These are phyloP conservation scores for Platerodrilus igneus DNA, from an alignment of 2,888 invertebrate species.

Conservation along the genomic window DNA sequence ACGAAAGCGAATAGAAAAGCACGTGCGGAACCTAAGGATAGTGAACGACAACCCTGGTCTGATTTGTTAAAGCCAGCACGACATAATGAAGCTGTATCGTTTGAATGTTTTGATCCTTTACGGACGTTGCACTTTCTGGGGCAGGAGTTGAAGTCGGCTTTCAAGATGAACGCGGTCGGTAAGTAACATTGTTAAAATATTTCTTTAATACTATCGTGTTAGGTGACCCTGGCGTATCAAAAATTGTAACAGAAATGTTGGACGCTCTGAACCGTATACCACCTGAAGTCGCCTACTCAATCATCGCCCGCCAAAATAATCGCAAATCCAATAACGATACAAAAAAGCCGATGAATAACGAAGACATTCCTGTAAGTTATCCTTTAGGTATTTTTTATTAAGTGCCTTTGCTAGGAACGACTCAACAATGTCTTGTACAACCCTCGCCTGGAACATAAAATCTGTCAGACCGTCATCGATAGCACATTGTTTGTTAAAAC, in stretches of 20 bases:
- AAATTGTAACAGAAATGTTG: slow-evolving; percentile 44
- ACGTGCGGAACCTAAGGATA: slow-evolving; percentile 24
- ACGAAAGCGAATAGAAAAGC: slow-evolving; percentile 32
- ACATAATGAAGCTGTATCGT: slow-evolving; percentile 35
- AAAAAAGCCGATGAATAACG: background rate
- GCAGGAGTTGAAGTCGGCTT: slow-evolving; percentile 41
- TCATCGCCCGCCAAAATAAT: slow-evolving; percentile 26
- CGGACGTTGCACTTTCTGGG: slow-evolving; percentile 45
- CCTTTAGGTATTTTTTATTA: slow-evolving; percentile 7
- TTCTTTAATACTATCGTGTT: slow-evolving; percentile 7
- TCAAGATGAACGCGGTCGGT: slow-evolving; percentile 37
- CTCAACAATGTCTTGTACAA: slow-evolving; percentile 11
- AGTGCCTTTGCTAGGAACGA: background rate
- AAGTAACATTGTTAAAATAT: slow-evolving; percentile 18
- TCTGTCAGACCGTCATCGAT: slow-evolving; percentile 33
- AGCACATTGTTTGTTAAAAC: slow-evolving; percentile 34
- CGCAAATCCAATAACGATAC: slow-evolving; percentile 7
- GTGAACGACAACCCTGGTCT: slow-evolving; percentile 33
- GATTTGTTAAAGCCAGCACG: slow-evolving; percentile 34
- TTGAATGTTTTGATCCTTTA: slow-evolving; percentile 44
- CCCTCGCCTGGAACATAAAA: background rate
- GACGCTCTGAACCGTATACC: slow-evolving; percentile 43
- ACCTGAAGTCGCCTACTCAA: slow-evolving; percentile 40
- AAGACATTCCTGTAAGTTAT: slow-evolving; percentile 6
- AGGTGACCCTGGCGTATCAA: slow-evolving; percentile 40